A percentile compares a stretch with the other conserved stretches of the same genome.
Conservation (phyloP, 1,140 invertebrate genomes). For the Aphelenchoides avenae region DNA sequence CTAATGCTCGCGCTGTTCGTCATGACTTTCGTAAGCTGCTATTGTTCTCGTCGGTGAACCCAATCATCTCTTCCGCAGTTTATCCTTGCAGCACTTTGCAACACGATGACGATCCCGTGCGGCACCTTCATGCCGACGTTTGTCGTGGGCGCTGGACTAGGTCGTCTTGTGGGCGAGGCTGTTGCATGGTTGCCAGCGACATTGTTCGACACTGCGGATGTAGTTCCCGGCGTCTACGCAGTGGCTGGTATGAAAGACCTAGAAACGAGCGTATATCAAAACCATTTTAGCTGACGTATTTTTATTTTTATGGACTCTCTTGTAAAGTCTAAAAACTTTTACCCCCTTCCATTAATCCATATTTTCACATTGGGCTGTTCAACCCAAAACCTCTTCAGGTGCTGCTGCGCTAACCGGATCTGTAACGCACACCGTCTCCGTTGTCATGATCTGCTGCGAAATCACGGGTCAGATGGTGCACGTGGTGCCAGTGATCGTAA, state of each 20-base stretch:
- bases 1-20: slow-evolving; percentile 12
- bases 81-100: slow-evolving; percentile 38
- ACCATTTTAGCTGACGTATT: too few relatives aligned
- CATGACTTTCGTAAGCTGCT: slow-evolving; percentile 13
- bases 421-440: slow-evolving; percentile 92
- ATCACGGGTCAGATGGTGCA: slow-evolving; percentile 96
- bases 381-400: slow-evolving; percentile 60
- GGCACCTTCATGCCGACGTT: too few relatives aligned
- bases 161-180: slow-evolving; percentile 85
- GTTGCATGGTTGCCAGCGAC: slow-evolving; percentile 79
- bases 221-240: slow-evolving; percentile 72
- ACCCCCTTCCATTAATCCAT: too few relatives aligned
- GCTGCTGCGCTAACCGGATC: slow-evolving; percentile 1
- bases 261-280: too few relatives aligned
- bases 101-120: slow-evolving; percentile 70
- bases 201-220: slow-evolving; percentile 63
- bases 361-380: too few relatives aligned
- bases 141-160: too few relatives aligned
- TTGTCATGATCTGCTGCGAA: slow-evolving; percentile 93
- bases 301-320: too few relatives aligned
- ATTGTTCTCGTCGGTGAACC: slow-evolving; percentile 82
- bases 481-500: slow-evolving; percentile 83
- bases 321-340: too few relatives aligned
- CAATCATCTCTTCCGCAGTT: slow-evolving; percentile 89
- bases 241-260: slow-evolving; percentile 60